Base-by-base conservation (phyloP, 2,888 invertebrate species). In the Pollenia amentaria region DNA sequence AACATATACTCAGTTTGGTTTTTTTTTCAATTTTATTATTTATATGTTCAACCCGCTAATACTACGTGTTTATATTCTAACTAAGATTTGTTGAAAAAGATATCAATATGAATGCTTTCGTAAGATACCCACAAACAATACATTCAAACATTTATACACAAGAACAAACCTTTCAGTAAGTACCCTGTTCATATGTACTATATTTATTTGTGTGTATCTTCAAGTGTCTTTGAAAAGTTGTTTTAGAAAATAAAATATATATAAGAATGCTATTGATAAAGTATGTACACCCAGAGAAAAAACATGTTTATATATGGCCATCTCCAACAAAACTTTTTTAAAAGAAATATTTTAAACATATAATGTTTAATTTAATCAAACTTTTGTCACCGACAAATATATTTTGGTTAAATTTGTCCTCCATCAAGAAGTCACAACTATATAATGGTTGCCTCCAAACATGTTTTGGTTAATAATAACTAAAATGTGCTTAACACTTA, bases 31-130 rank as follows among this genome's bases (percentile, higher is more conserved):
- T 77, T 55, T 57, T 67, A 40, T 48, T 40, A 53, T 67, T 48
- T 48, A 46, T 55, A n/a, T 60, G 44, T 73, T 73, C 46, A 73
- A 75, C 67, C 75, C 81, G 75, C 75, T 75, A 81, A 81, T 75
- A 73, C 73, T 81, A 81, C 73, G 65, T 81, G 81, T 75, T 81
- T 81, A 81, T 67, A 67, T 67, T 75, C 57, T 67, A 40, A 73
- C 53, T 67, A 67, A 81, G 81, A 81, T 81, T 67, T 65, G 67
- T 75, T 75, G 81, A 60, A 51, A 73, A 55, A 57, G 73, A 81
- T 81, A 81, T 60, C 75, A 48, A 55, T 57, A 67, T 44, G 42
- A 60, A 70, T 18, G 2, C 44, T 18, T 14, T 38, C 1, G 4
- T 14, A 57, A 29, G 29, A 44, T 40, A 18, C 40, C 8, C 16